phyloP scores from a whole-genome alignment of 2,797 vertebrate genomes.

The Arctocebus calabarensis region DNA sequence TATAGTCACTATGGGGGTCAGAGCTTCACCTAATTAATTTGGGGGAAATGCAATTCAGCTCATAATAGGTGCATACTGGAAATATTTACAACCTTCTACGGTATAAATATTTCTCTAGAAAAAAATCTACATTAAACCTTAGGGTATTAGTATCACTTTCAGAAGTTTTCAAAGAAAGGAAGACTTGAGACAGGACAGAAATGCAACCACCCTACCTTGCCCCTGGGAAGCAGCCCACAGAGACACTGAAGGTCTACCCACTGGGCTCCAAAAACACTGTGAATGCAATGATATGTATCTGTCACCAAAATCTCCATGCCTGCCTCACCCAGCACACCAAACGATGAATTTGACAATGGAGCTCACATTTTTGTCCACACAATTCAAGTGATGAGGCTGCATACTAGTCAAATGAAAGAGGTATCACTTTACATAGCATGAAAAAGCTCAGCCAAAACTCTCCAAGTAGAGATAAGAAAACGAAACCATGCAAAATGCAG shows the following conservation, averaged over 20 bases:
- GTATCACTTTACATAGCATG: background rate
- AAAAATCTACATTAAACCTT: background rate
- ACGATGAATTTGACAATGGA: background rate
- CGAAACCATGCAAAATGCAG: background rate
- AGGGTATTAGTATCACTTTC: background rate
- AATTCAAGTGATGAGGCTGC: background rate
- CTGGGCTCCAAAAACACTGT: background rate
- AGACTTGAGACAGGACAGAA: background rate
- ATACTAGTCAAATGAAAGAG: background rate
- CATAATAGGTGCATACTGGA: background rate
- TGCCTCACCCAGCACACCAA: background rate
- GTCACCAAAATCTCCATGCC: background rate
- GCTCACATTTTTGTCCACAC: background rate
- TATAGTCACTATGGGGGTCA: background rate
- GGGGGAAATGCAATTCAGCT: background rate
- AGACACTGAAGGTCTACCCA: background rate
- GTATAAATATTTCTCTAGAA: background rate
- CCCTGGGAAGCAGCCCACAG: background rate
- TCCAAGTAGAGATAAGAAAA: background rate
- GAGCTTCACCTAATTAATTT: background rate
- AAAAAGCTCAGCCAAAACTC: background rate
- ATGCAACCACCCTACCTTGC: background rate
- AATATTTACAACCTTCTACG: background rate
- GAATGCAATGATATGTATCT: background rate
- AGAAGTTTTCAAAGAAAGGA: constrained; percentile 7